Conservation (phyloP, 2,888 invertebrate species). For the Mythimna lalbum region DNA sequence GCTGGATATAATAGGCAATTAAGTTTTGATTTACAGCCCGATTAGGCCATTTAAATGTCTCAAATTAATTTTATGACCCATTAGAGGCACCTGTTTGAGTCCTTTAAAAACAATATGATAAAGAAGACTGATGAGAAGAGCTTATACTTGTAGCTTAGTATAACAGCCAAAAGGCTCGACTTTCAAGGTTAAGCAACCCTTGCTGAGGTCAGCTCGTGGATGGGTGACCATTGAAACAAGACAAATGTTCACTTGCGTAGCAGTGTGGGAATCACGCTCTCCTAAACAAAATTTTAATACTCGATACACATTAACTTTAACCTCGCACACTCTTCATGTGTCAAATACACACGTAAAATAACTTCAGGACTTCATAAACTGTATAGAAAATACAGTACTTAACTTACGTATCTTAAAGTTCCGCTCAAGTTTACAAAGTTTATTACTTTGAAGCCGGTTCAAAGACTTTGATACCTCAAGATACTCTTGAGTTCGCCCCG, state of each 20-base stretch:
- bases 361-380: not conserved
- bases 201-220: not conserved
- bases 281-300: not conserved
- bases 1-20: slow-evolving; percentile 35
- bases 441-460: slow-evolving; percentile 24
- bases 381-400: slow-evolving; percentile 12
- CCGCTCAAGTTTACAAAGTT: slow-evolving; percentile 21
- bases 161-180: not conserved
- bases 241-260: not conserved
- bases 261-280: not conserved
- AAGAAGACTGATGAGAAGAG: not conserved
- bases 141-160: not conserved
- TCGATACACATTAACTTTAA: not conserved
- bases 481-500: slow-evolving; percentile 3
- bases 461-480: slow-evolving; percentile 28
- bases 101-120: slow-evolving; percentile 6
- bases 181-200: not conserved
- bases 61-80: slow-evolving; percentile 33
- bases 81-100: slow-evolving; percentile 22
- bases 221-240: not conserved
- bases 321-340: not conserved
- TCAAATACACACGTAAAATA: not conserved
- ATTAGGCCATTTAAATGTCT: slow-evolving; percentile 8
- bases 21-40: slow-evolving; percentile 37
- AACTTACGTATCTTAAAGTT: slow-evolving; percentile 1